A percentile compares a stretch with the other conserved stretches of the same genome.
phyloP scores from a whole-genome alignment of 2,113 vertebrate genomes.

The Urocitellus parryii region DNA sequence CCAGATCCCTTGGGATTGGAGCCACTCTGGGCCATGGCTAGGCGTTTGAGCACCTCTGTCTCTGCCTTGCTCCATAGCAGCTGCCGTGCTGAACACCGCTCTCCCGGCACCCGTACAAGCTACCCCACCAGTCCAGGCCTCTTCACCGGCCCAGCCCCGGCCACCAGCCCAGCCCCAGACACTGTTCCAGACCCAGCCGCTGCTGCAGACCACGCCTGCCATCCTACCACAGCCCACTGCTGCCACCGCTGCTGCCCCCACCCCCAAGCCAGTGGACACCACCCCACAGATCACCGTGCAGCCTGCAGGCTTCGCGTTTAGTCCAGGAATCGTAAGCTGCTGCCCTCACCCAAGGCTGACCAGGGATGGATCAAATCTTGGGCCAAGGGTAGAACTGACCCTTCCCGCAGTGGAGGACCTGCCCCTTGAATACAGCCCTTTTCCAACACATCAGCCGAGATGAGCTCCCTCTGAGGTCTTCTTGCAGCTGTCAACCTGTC shows the following conservation, averaged over 20 bases:
- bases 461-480: constrained; percentile 53
- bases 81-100: constrained; percentile 92
- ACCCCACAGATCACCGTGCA: constrained; percentile 91
- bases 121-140: constrained; percentile 80
- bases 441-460: constrained; percentile 52
- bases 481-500: background rate
- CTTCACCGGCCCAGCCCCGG: constrained; percentile 84
- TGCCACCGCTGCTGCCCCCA: constrained; percentile 76
- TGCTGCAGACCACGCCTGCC: constrained; percentile 84
- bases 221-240: constrained; percentile 87
- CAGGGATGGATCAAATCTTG: constrained; percentile 68
- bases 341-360: constrained; percentile 64
- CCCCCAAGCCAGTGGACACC: constrained; percentile 86
- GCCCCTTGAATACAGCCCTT: constrained; percentile 25
- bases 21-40: constrained; percentile 42
- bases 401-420: constrained; percentile 37
- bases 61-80: constrained; percentile 88
- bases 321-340: constrained; percentile 94
- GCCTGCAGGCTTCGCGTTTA: constrained; percentile 94
- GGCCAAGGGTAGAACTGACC: constrained; percentile 51
- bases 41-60: constrained; percentile 79
- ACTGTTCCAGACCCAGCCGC: constrained; percentile 85
- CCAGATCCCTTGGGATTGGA: constrained; percentile 80
- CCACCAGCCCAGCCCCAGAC: constrained; percentile 89
- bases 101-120: constrained; percentile 91